These are phyloP conservation scores for Chymomyza procnemis DNA, from an alignment of 2,888 invertebrate genomes.

Conservation along the genomic window DNA sequence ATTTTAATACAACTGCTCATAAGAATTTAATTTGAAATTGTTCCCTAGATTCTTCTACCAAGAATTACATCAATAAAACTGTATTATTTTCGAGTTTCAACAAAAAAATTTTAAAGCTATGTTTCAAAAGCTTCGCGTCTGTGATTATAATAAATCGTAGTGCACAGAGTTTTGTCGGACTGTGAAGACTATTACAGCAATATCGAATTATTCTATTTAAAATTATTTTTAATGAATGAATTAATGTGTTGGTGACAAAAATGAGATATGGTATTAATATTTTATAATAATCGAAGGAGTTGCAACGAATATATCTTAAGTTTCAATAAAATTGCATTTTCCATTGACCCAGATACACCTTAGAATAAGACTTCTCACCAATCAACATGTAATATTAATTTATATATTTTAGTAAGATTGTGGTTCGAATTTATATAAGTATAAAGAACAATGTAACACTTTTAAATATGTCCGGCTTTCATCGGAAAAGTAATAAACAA, in stretches of 20 bases:
- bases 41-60: too few species aligned
- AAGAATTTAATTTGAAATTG: too few species aligned
- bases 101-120: background rate
- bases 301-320: conserved; percentile 46
- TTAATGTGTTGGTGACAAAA: background rate
- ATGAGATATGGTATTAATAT: conserved; percentile 16
- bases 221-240: background rate
- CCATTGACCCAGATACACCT: conserved; percentile 39
- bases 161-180: background rate
- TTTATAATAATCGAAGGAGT: conserved; percentile 34
- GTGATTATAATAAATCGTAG: background rate
- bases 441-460: conserved; percentile 45
- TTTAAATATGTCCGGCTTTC: conserved; percentile 14
- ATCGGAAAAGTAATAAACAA: background rate
- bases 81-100: background rate
- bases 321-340: conserved; percentile 24
- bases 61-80: background rate
- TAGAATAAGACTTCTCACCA: conserved; percentile 39
- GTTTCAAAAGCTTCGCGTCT: background rate
- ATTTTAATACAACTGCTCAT: too few species aligned
- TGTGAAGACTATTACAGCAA: background rate
- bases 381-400: conserved; percentile 25
- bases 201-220: background rate
- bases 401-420: conserved; percentile 42
- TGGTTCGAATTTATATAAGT: conserved; percentile 62